phyloP scores from a whole-genome alignment of 2,113 vertebrate genomes.

The Planiliza haematocheilus region DNA sequence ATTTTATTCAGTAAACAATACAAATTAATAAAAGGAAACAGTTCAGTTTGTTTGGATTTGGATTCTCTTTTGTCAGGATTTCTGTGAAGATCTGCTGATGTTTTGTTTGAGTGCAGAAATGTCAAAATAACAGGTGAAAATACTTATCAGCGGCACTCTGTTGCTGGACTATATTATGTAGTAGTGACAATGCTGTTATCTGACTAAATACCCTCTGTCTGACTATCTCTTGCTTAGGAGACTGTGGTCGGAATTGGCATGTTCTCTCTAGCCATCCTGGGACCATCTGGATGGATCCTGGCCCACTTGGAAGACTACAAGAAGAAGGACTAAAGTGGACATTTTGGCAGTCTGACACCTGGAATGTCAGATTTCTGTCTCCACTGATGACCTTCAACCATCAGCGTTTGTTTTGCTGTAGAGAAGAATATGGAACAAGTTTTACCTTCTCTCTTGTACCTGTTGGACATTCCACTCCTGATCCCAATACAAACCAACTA shows the following conservation, averaged over 20 bases:
- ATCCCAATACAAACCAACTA: slow-evolving; percentile 8
- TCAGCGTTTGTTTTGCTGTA: neutral
- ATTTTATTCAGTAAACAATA: no score
- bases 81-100: no score
- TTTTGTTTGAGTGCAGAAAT: no score
- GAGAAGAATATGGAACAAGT: slow-evolving; percentile 22
- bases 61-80: no score
- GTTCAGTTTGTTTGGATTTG: no score
- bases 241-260: slow-evolving; percentile 41
- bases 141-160: no score
- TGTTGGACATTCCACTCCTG: slow-evolving; percentile 41
- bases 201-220: neutral
- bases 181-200: neutral
- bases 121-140: no score
- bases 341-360: slow-evolving; percentile 14
- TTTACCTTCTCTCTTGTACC: slow-evolving; percentile 53
- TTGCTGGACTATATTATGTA: no score
- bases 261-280: slow-evolving; percentile 72
- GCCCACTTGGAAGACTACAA: slow-evolving; percentile 82
- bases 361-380: slow-evolving; percentile 12
- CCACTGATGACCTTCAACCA: slow-evolving; percentile 55
- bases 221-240: slow-evolving; percentile 67
- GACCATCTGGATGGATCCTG: slow-evolving; percentile 82
- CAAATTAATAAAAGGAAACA: no score
- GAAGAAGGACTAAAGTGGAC: slow-evolving; percentile 61